Evolutionary conservation across 2,888 invertebrate species (phyloP).

Genomic region (Tricholauxania praeusta): DNA sequence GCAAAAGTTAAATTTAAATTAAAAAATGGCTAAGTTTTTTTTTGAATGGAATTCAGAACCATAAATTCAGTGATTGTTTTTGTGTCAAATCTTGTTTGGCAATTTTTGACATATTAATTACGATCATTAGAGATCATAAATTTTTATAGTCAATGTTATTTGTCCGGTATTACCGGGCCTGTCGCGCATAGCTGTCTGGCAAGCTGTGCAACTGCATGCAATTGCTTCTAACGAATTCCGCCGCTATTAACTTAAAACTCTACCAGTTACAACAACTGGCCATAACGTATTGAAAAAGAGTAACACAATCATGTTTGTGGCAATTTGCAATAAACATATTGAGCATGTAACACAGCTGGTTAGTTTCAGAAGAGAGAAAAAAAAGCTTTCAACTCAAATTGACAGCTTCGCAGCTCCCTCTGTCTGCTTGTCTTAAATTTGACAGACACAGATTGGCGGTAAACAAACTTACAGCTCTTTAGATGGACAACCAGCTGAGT

Average conservation of each 20-base stretch:
- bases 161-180: slow-evolving; percentile 12
- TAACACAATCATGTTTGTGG: neutral
- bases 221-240: too few species aligned
- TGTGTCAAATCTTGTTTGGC: neutral
- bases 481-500: neutral
- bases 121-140: slow-evolving; percentile 14
- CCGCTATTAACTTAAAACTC: too few species aligned
- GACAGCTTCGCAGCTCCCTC: slow-evolving; percentile 28
- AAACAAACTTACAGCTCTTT: neutral
- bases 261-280: too few species aligned
- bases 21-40: too few species aligned
- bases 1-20: too few species aligned
- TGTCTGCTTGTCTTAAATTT: slow-evolving; percentile 7
- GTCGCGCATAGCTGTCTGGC: neutral
- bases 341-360: slow-evolving; percentile 3
- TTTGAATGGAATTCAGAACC: too few species aligned
- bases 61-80: neutral
- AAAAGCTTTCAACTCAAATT: slow-evolving; percentile 15
- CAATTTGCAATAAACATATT: slow-evolving; percentile 10
- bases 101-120: slow-evolving; percentile 13
- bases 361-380: neutral
- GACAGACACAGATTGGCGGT: neutral
- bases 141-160: neutral
- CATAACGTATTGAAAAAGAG: neutral
- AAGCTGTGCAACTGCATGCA: neutral